Conservation (phyloP, 53 echinoderm and acorn worm species). For the Astropecten irregularis region DNA sequence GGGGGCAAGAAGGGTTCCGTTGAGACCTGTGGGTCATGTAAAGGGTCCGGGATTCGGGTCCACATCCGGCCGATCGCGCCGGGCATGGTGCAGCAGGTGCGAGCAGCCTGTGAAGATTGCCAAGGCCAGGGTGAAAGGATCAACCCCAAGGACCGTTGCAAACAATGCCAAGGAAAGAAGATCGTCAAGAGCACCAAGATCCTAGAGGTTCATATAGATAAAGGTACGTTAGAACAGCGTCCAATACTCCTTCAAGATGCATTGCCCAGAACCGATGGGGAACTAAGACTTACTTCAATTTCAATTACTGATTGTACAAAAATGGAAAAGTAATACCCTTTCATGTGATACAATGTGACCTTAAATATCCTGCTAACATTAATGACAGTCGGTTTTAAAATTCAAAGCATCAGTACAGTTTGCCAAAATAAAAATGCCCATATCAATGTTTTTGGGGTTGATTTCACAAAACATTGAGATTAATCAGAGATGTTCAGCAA, state of each 20-base stretch:
- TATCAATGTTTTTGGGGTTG: no score
- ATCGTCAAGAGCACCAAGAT: slow-evolving; percentile 87
- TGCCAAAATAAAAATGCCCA: no score
- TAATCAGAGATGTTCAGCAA: no score
- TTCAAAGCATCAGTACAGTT: no score
- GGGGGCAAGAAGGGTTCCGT: slow-evolving; percentile 97
- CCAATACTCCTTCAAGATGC: not conserved
- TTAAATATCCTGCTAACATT: no score
- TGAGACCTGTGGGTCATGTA: slow-evolving; percentile 80
- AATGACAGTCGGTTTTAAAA: no score
- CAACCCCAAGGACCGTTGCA: slow-evolving; percentile 86
- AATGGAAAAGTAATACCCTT: no score
- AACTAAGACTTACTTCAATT: no score
- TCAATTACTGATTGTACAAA: no score
- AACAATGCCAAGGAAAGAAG: slow-evolving; percentile 86
- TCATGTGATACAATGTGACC: no score
- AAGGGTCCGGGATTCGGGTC: slow-evolving; percentile 85
- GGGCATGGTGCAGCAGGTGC: slow-evolving; percentile 97
- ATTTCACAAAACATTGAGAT: no score
- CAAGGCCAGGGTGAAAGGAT: slow-evolving; percentile 90
- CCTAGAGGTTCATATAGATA: slow-evolving; percentile 93
- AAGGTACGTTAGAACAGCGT: slow-evolving; percentile 81
- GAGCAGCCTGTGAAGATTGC: slow-evolving; percentile 76
- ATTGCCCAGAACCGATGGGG: no score
- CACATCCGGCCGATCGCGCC: slow-evolving; percentile 78